Percentiles rank a stretch among this genome's conserved stretches.
Evolutionary conservation across 2,113 vertebrate genomes (phyloP).

Genomic region (Nibea coibor): DNA sequence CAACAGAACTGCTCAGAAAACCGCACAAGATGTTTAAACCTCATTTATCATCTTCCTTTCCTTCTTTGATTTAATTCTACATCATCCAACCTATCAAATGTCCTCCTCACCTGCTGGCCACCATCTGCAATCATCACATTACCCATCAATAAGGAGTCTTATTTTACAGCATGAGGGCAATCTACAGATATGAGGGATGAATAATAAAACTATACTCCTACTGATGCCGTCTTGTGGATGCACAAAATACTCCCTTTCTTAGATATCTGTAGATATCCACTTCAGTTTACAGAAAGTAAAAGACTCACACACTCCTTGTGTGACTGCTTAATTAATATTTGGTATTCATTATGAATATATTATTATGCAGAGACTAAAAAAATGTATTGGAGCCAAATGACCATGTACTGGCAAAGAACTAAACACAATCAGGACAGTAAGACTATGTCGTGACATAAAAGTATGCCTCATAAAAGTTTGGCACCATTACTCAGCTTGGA

Average conservation of each 20-base stretch:
- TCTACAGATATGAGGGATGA: constrained; percentile 11
- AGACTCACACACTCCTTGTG: neutral
- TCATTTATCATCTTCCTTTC: neutral
- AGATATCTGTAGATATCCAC: neutral
- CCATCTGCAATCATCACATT: neutral
- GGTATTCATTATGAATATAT: neutral
- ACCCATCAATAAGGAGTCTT: neutral
- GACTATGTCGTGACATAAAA: neutral
- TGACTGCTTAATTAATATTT: neutral
- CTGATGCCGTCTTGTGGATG: neutral
- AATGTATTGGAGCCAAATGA: neutral
- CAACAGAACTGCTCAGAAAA: constrained; percentile 4
- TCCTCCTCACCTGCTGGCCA: neutral
- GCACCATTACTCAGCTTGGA: neutral
- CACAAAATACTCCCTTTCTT: neutral
- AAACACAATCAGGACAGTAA: neutral
- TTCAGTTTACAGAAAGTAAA: constrained; percentile 2
- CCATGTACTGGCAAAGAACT: neutral
- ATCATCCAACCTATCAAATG: neutral
- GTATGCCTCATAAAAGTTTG: neutral
- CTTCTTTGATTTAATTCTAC: neutral
- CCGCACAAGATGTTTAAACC: neutral
- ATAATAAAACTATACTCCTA: neutral
- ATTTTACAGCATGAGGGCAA: neutral
- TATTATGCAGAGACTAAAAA: neutral